Base-by-base conservation (phyloP, 1,140 invertebrate species). In the Lysiphlebus fabarum region DNA sequence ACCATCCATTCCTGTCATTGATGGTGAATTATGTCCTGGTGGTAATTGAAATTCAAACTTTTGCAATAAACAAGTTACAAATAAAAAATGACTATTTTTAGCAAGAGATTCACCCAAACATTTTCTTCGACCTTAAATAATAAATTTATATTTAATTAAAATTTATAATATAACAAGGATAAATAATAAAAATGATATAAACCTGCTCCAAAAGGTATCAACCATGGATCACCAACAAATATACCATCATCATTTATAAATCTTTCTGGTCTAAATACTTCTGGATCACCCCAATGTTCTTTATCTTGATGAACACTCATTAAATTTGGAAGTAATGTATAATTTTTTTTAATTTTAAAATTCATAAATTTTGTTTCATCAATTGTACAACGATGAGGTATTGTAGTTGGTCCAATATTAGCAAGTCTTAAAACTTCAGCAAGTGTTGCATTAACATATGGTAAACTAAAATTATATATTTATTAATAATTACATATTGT, bases 221-320 rank as follows among this genome's bases (percentile, higher is more conserved):
- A 65, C 71, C 78, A 77, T 11, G 81, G 73, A 56, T 81, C 76
- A 6, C 74, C 71, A 7, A 78, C 53, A n/a, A 81, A 74, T 36
- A 80, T 53, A 41, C 83, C 83, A 17, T 78, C 64, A 5, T 73
- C 62, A 49, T 83, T 73, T 34, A 86, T 70, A 63, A 85, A 86
- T 58, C 84, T 69, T 63, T 85, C 83, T 0, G 85, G 85, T 40
- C 81, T 61, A 65, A 86, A 87, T 6, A 71, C 64, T 40, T 85
- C 76, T 0, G 85, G 82, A 68, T 86, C 82, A 7, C 77, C 78
- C 83, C 83, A 86, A 53, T 80, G 71, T 38, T 77, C 67, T 50
- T 72, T 63, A 59, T 82, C 80, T 64, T 75, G 67, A 55, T 80
- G 75, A n/a, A 81, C 66, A 42, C 72, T 76, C 49, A 70, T 68